Evolutionary conservation across 2,797 vertebrate genomes (phyloP).

Genomic region (Halcyon chelicuti): DNA sequence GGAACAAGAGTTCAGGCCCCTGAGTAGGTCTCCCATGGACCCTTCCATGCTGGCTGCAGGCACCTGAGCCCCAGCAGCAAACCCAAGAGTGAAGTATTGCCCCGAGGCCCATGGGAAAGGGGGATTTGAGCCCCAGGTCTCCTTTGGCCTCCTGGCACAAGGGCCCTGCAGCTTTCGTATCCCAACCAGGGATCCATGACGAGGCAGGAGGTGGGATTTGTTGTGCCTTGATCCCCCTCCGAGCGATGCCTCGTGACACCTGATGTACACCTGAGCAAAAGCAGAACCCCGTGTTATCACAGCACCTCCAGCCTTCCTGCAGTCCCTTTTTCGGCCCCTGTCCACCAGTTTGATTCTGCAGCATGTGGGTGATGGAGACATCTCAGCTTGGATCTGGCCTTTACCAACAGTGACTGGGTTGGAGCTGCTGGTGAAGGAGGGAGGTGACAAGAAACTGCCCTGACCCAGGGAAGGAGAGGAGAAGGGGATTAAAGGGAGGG

Average conservation of each 20-base stretch:
- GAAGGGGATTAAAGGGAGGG: conserved; percentile 8
- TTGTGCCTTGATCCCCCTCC: background rate
- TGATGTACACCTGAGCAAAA: rapidly evolving
- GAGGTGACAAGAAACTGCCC: background rate
- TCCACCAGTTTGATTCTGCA: rapidly evolving
- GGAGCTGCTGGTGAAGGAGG: background rate
- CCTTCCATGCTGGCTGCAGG: background rate
- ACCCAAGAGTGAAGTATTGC: background rate
- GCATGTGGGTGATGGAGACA: background rate
- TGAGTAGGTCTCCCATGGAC: rapidly evolving
- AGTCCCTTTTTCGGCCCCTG: background rate
- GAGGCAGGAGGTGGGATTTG: background rate
- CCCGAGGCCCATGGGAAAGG: rapidly evolving
- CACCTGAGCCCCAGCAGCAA: background rate
- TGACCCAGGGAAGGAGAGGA: background rate
- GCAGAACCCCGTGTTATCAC: background rate
- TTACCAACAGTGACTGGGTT: background rate
- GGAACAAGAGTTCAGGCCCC: background rate
- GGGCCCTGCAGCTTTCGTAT: rapidly evolving
- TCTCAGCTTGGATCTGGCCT: background rate
- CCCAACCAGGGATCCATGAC: rapidly evolving
- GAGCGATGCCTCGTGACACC: background rate
- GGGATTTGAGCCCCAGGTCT: background rate
- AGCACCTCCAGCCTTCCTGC: background rate
- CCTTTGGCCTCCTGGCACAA: rapidly evolving